Conservation (phyloP, 2,113 vertebrate genomes). For the Columba janthina region DNA sequence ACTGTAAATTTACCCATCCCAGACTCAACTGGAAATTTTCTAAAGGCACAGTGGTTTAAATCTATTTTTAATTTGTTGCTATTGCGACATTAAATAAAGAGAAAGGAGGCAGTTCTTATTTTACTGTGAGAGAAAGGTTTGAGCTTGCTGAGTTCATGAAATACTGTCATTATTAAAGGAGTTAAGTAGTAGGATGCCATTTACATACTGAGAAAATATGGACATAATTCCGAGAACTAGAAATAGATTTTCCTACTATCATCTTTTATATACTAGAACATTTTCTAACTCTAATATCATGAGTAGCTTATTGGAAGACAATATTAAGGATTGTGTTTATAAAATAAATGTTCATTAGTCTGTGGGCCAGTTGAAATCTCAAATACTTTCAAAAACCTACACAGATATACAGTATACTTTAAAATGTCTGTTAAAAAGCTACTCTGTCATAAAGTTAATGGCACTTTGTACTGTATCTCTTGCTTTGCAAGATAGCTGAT, state of each 20-base stretch:
- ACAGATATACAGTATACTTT: not conserved
- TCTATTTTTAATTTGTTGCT: not conserved
- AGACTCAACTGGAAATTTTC: not conserved
- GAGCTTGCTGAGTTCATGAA: not conserved
- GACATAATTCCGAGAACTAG: not conserved
- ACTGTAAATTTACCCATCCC: not conserved
- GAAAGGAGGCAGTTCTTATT: not conserved
- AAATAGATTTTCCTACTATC: not conserved
- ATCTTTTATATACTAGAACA: not conserved
- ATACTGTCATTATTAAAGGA: not conserved
- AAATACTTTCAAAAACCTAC: not conserved
- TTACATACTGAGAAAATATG: not conserved
- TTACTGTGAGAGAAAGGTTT: not conserved
- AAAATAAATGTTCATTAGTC: not conserved
- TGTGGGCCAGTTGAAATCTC: conserved; percentile 2
- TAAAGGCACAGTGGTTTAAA: not conserved
- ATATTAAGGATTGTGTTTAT: not conserved
- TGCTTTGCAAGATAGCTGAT: not conserved
- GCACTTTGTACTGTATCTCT: not conserved
- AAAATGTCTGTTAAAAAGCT: not conserved
- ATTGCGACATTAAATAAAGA: not conserved
- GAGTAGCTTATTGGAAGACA: not conserved
- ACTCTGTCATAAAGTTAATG: not conserved
- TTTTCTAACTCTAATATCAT: not conserved
- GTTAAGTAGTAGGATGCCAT: not conserved